These are phyloP conservation scores for Lamellibrachia satsuma DNA, from an alignment of 2,888 invertebrate species.

Conservation along the genomic window DNA sequence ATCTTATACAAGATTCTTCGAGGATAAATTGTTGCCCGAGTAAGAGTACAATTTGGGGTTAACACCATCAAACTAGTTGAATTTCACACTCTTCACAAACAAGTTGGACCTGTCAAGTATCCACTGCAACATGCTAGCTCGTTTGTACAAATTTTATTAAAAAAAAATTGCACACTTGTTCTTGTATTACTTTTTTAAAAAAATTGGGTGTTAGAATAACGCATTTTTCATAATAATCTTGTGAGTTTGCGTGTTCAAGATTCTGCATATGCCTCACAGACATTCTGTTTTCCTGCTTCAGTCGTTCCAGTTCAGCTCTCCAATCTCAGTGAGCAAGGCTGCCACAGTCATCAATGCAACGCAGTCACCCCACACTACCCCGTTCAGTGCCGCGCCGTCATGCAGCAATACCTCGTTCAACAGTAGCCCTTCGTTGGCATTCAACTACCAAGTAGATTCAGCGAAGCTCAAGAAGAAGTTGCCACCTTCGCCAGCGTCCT, in stretches of 20 bases:
- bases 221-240: too few species aligned
- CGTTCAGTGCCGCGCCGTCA: neutral
- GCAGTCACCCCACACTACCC: neutral
- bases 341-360: neutral
- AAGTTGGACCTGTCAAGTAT: too few species aligned
- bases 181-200: too few species aligned
- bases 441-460: neutral
- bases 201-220: too few species aligned
- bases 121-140: too few species aligned
- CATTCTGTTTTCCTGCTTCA: neutral
- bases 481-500: neutral
- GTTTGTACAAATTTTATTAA: too few species aligned
- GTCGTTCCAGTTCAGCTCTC: neutral
- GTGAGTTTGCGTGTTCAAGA: neutral
- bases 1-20: too few species aligned
- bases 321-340: neutral
- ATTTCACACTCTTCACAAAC: too few species aligned
- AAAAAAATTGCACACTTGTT: too few species aligned
- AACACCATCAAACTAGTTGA: too few species aligned
- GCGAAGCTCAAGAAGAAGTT: slow-evolving; percentile 4
- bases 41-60: too few species aligned
- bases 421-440: neutral
- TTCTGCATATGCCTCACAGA: neutral
- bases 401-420: neutral
- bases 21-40: too few species aligned